Conservation (phyloP, 35 echinoderm and acorn worm genomes). For the Stichopus chloronotus region DNA sequence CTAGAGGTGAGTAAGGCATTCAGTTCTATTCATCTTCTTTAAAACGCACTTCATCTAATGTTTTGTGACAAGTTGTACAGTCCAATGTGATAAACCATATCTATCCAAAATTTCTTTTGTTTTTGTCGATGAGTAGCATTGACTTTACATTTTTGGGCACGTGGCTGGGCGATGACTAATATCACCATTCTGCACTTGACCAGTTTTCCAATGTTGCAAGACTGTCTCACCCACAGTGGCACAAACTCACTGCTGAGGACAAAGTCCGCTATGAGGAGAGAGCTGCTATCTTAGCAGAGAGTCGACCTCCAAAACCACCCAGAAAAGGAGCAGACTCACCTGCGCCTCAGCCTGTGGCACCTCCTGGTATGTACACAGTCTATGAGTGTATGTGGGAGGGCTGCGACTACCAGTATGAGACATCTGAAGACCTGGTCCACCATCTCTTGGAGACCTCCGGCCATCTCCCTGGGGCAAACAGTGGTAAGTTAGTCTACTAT, state of each 20-base stretch:
- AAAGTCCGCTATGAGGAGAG: constrained; percentile 79
- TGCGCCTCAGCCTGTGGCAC: constrained; percentile 18
- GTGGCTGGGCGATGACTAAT: too few relatives aligned
- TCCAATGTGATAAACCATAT: background rate
- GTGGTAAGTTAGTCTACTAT: background rate
- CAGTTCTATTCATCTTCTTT: too few relatives aligned
- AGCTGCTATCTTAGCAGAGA: constrained; percentile 71
- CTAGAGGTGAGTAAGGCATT: constrained; percentile 68
- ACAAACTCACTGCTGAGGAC: constrained; percentile 75
- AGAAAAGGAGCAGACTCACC: constrained; percentile 60
- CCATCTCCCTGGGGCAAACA: constrained; percentile 69
- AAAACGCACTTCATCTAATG: background rate
- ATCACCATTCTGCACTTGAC: too few relatives aligned
- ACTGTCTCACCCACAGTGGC: constrained; percentile 67
- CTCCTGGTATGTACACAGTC: constrained; percentile 63
- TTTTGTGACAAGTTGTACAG: background rate
- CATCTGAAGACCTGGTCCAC: constrained; percentile 73
- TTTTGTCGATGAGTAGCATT: too few relatives aligned
- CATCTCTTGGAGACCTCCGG: constrained; percentile 71
- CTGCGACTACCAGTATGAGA: constrained; percentile 94
- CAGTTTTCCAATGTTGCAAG: too few relatives aligned
- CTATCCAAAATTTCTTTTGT: background rate
- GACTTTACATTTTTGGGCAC: too few relatives aligned
- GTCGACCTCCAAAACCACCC: constrained; percentile 55
- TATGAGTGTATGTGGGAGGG: constrained; percentile 92